Base-by-base conservation (phyloP, 2,797 vertebrate genomes). In the Melopsittacus undulatus region DNA sequence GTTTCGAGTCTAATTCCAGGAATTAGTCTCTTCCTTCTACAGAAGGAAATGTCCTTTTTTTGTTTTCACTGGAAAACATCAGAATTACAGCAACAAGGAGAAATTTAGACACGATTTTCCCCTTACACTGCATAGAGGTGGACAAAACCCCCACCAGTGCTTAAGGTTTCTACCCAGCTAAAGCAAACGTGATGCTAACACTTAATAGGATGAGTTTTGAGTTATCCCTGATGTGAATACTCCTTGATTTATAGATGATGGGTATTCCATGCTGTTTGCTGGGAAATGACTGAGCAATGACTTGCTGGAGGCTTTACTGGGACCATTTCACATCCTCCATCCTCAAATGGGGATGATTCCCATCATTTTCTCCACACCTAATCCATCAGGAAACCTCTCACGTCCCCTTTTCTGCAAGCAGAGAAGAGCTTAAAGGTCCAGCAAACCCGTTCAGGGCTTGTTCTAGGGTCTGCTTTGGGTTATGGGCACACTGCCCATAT, bases 51-150 rank as follows among this genome's bases (percentile, higher is more conserved):
- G 3, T 3, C 19, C 72, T 56, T 6, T 8, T 38, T 11, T 29
- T 21, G 2, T 20, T 70, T 46, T 18, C 80, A 20, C 43, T 56
- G 23, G 49, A 32, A 78, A 92, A 70, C 8, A 46, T 27, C 16
- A 70, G 45, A 43, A 24, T 52, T 54, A 48, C 19, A 64, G 63
- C 54, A 75, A 45, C 0, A 9, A 27, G 9, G 7, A 0, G 0
- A 61, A 69, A 52, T 12, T 72, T 22, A 29, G 51, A 56, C 22
- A 11, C 6, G 4, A 22, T 7, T 49, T 92, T 93, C 59, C 21
- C 48, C 13, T 68, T 90, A 10, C 0, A 0, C 22, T 52, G 6
- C 26, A 30, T 51, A 30, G 4, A n/a, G 19, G 6, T 68, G 19
- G 20, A 10, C 26, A 38, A 74, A 3, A 10, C 0, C 3, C 27